Percentiles rank a stretch among this genome's conserved stretches.
Evolutionary conservation across 2,888 invertebrate species (phyloP).

Genomic region (Ophioninae sp.): DNA sequence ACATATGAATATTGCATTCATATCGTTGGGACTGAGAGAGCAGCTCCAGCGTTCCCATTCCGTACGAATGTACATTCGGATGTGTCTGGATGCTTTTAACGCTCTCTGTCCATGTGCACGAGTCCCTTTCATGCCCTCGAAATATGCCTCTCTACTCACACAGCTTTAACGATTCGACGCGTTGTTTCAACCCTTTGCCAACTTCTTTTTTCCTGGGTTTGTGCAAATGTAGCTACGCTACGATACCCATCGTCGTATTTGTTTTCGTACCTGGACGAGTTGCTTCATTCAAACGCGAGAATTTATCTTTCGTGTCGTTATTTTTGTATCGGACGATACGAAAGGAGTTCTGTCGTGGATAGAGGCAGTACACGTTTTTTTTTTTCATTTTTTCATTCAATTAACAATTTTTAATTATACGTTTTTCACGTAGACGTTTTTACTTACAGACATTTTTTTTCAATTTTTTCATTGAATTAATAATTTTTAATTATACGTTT

Average conservation of each 20-base stretch:
- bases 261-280: too few species aligned
- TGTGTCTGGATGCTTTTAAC: slow-evolving; percentile 37
- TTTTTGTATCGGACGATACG: too few species aligned
- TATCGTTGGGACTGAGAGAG: slow-evolving; percentile 37
- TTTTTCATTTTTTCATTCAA: too few species aligned
- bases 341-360: too few species aligned
- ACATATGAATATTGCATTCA: slow-evolving; percentile 52
- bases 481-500: too few species aligned
- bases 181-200: slow-evolving; percentile 14
- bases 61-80: slow-evolving; percentile 37
- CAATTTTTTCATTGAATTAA: too few species aligned
- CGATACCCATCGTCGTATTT: too few species aligned
- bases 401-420: too few species aligned
- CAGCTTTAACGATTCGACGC: slow-evolving; percentile 13
- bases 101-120: slow-evolving; percentile 4
- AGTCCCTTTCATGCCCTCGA: not conserved
- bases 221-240: too few species aligned
- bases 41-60: slow-evolving; percentile 36
- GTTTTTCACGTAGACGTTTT: too few species aligned
- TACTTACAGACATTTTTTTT: too few species aligned
- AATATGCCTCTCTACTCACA: not conserved
- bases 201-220: slow-evolving; percentile 17
- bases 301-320: not conserved
- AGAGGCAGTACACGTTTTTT: too few species aligned
- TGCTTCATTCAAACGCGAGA: not conserved